Base-by-base conservation (phyloP, 2,888 invertebrate genomes). In the Chirona hameri region DNA sequence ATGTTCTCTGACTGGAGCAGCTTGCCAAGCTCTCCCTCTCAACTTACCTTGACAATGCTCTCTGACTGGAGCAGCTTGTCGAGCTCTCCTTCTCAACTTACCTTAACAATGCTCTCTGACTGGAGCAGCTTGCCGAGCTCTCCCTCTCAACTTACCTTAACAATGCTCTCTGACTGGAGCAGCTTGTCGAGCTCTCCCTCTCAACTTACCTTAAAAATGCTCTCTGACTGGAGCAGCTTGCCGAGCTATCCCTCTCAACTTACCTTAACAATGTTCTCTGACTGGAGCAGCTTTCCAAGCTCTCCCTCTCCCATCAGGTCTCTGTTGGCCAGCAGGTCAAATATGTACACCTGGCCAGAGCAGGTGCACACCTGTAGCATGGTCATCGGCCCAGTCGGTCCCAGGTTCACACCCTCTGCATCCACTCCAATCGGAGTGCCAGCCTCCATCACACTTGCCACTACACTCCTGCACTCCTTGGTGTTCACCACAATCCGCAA, bases 321-420 rank as follows among this genome's bases (percentile, higher is more conserved):
- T 0, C 95, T 95, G 87, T 95, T 94, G 21, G 95, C 92, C 87
- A 95, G 91, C 85, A 97, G 91, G 89, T 97, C 97, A 87, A 97
- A 94, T 86, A 97, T 92, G 87, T 93, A 97, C 9, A 95, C 93
- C 87, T 93, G 93, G 69, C 96, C 95, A 82, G 92, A 91, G 87
- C 92, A 91, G 2, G 95, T 94, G 24, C 95, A 96, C 76, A 90
- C 85, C 83, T 89, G 88, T 87, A 97, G 91, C 81, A 97, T 89
- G 3, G 97, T 96, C 84, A 97, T 90, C 86, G 95, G 94, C 29
- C 97, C 97, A 87, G 95, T 95, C 1, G 93, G 90, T 39, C 97
- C 97, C 84, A 97, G 90, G 89, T 96, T 97, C 82, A 97, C 94
- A 27, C 97, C 96, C 89, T 98, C 97, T 86, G 96, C 96, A 88